Percentiles rank a stretch among this genome's conserved stretches.
Conservation (phyloP, 2,888 invertebrate species). For the Drosophila koepferae region DNA sequence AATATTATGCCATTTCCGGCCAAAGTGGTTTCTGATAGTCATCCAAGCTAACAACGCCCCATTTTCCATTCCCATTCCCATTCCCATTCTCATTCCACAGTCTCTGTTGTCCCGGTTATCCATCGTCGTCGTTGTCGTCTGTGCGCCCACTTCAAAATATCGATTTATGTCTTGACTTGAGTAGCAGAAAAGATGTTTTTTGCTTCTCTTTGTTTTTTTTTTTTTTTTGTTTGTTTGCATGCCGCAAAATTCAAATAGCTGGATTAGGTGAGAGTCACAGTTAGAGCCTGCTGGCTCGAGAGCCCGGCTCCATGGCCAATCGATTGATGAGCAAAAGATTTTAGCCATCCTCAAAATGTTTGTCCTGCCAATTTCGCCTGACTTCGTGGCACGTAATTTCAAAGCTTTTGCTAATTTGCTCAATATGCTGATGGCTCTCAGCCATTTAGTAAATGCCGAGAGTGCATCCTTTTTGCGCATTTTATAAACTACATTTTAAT, state of each 20-base stretch:
- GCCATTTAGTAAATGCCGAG: slow-evolving; percentile 50
- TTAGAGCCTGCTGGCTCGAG: slow-evolving; percentile 17
- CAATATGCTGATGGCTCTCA: slow-evolving; percentile 61
- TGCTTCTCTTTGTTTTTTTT: slow-evolving; percentile 22
- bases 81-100: background rate
- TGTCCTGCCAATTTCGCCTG: slow-evolving; percentile 3
- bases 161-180: slow-evolving; percentile 62
- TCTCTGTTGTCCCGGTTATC: slow-evolving; percentile 8
- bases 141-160: slow-evolving; percentile 61
- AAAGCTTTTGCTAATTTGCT: slow-evolving; percentile 54
- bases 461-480: slow-evolving; percentile 49
- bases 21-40: slow-evolving; percentile 75
- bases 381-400: slow-evolving; percentile 45
- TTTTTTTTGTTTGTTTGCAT: slow-evolving; percentile 40
- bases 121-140: slow-evolving; percentile 18
- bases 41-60: slow-evolving; percentile 49
- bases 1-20: slow-evolving; percentile 72
- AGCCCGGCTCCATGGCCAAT: slow-evolving; percentile 23
- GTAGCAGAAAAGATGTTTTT: slow-evolving; percentile 18
- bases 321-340: slow-evolving; percentile 50
- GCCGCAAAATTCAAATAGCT: slow-evolving; percentile 54
- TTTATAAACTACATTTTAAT: slow-evolving; percentile 56
- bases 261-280: slow-evolving; percentile 47
- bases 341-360: slow-evolving; percentile 6
- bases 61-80: background rate